Conservation (phyloP, 2,797 vertebrate genomes). For the Rhadinocentrus ornatus region DNA sequence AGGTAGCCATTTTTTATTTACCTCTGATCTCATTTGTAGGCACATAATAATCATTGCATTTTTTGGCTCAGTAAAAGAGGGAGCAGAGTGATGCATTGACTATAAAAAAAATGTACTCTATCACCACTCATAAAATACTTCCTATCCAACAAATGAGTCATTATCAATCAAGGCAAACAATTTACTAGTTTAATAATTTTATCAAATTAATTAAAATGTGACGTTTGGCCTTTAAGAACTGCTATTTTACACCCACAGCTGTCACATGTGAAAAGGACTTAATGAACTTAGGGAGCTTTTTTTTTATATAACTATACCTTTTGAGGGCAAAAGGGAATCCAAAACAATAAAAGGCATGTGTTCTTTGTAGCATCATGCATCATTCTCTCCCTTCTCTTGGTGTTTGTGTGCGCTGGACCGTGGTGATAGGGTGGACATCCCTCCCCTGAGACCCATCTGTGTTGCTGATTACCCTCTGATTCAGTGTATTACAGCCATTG, state of each 20-base stretch:
- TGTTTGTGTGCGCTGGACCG: slow-evolving; percentile 38
- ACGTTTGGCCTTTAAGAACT: neutral
- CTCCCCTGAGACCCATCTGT: slow-evolving; percentile 44
- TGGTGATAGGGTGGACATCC: slow-evolving; percentile 50
- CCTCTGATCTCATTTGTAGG: neutral
- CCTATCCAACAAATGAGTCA: neutral
- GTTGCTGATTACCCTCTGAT: slow-evolving; percentile 46
- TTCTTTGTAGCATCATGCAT: slow-evolving; percentile 35
- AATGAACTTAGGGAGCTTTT: neutral
- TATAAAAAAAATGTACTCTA: neutral
- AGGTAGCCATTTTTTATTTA: neutral
- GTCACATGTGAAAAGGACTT: neutral
- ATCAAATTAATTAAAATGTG: too few species aligned
- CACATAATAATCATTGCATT: neutral
- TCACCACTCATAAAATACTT: neutral
- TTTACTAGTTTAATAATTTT: too few species aligned
- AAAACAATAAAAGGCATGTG: slow-evolving; percentile 37
- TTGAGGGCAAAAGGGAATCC: slow-evolving; percentile 43
- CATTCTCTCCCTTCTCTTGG: slow-evolving; percentile 2
- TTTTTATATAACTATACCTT: slow-evolving; percentile 6
- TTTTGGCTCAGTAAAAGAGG: neutral
- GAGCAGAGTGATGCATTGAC: neutral
- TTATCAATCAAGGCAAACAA: too few species aligned
- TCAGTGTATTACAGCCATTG: slow-evolving; percentile 39
- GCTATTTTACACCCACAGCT: neutral